phyloP scores from a whole-genome alignment of 2,888 invertebrate genomes.

The Xestia sexstrigata region DNA sequence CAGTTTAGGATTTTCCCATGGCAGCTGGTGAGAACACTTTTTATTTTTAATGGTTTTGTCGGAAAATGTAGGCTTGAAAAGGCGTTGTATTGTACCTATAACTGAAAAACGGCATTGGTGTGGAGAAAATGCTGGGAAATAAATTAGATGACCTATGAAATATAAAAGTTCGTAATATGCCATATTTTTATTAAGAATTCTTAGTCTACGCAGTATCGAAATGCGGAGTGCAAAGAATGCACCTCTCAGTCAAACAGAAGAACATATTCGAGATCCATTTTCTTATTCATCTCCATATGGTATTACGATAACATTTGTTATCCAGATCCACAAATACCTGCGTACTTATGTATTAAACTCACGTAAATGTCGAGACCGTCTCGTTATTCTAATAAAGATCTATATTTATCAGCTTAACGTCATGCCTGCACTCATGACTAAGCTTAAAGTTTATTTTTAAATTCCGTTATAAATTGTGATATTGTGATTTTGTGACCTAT shows the following conservation, averaged over 20 bases:
- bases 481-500: conserved; percentile 53
- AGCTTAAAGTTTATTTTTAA: conserved; percentile 28
- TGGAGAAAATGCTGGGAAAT: not conserved
- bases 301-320: not conserved
- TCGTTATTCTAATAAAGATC: conserved; percentile 19
- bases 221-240: not conserved
- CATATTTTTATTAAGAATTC: not conserved
- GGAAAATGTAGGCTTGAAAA: not conserved
- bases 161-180: not conserved
- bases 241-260: not conserved
- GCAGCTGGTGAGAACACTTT: not conserved
- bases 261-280: not conserved
- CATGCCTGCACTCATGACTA: conserved; percentile 14
- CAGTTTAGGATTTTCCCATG: not conserved
- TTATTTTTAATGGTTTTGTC: not conserved
- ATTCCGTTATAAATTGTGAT: conserved; percentile 48
- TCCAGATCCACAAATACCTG: not conserved
- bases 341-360: not conserved
- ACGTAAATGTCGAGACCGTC: conserved; percentile 2
- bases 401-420: conserved; percentile 24
- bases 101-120: not conserved
- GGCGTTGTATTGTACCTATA: not conserved
- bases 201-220: too few species aligned
- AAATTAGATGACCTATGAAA: not conserved
- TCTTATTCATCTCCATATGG: not conserved